Percentiles rank a stretch among this genome's conserved stretches.
Conservation (phyloP, 1,140 invertebrate genomes). For the Zaprionus ornatus region DNA sequence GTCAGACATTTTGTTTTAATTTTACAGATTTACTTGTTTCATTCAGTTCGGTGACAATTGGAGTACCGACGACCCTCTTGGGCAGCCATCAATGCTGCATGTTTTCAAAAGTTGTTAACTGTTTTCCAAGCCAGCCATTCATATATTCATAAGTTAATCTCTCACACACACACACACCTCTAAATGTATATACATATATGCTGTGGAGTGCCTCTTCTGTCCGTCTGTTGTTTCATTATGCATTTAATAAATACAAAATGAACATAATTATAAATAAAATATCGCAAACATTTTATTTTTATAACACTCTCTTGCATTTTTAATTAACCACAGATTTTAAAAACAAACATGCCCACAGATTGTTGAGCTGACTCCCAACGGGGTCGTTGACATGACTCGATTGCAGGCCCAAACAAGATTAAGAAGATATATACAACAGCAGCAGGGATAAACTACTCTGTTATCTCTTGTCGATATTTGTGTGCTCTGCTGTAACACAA, state of each 20-base stretch:
- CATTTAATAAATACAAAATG: conserved; percentile 28
- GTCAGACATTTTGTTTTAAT: conserved; percentile 74
- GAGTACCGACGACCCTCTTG: conserved; percentile 9
- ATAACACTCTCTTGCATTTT: conserved; percentile 10
- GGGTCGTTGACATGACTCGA: conserved; percentile 18
- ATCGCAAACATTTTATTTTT: conserved; percentile 12
- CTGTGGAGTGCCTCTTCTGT: background rate
- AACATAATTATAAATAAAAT: conserved; percentile 16
- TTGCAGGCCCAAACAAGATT: background rate
- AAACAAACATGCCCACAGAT: background rate
- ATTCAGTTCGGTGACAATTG: conserved; percentile 31
- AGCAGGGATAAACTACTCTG: background rate
- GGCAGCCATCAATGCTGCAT: conserved; percentile 46
- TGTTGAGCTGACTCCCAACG: background rate
- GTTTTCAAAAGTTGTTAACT: conserved; percentile 56
- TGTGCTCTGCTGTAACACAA: background rate
- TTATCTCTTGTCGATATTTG: background rate
- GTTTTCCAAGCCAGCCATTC: conserved; percentile 34
- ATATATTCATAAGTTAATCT: conserved; percentile 48
- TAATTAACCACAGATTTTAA: conserved; percentile 16
- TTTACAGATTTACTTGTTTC: conserved; percentile 70
- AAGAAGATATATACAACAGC: background rate
- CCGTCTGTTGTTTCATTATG: background rate
- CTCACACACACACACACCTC: background rate
- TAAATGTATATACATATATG: conserved; percentile 12